These are phyloP conservation scores for Ormyrus rosae DNA, from an alignment of 2,888 invertebrate species.

Conservation along the genomic window DNA sequence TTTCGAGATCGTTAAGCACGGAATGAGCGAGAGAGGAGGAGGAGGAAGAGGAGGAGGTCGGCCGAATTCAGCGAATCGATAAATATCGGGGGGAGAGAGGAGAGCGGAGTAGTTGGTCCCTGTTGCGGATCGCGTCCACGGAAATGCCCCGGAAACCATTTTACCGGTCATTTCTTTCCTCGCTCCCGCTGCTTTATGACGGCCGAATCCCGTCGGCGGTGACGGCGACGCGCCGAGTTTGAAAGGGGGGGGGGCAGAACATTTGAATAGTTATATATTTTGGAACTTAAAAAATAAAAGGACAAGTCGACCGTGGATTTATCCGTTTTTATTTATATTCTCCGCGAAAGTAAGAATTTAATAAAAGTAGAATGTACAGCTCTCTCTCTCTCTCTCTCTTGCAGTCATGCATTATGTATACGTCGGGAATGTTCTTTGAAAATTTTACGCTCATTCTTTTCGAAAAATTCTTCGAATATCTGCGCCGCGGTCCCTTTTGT, in stretches of 20 bases:
- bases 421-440: too few relatives aligned
- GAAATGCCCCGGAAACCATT: slow-evolving; percentile 24
- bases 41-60: too few relatives aligned
- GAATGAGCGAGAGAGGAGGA: not conserved
- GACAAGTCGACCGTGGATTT: not conserved
- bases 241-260: not conserved
- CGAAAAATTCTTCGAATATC: too few relatives aligned
- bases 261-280: not conserved
- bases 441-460: too few relatives aligned
- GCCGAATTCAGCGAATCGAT: slow-evolving; percentile 23
- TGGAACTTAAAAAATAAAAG: not conserved
- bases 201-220: too few relatives aligned
- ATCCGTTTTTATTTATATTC: too few relatives aligned
- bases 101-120: not conserved
- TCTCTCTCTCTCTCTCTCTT: too few relatives aligned
- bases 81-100: too few relatives aligned
- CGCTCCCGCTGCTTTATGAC: not conserved
- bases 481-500: too few relatives aligned
- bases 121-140: slow-evolving; percentile 12
- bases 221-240: not conserved
- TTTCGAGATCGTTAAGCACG: slow-evolving; percentile 47
- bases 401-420: too few relatives aligned
- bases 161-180: slow-evolving; percentile 13
- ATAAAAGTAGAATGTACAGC: too few relatives aligned
- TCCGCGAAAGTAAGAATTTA: too few relatives aligned